Percentiles rank a stretch among this genome's conserved stretches.
These are phyloP conservation scores for Drosophila santomea DNA, from an alignment of 1,140 invertebrate species.

Conservation along the genomic window DNA sequence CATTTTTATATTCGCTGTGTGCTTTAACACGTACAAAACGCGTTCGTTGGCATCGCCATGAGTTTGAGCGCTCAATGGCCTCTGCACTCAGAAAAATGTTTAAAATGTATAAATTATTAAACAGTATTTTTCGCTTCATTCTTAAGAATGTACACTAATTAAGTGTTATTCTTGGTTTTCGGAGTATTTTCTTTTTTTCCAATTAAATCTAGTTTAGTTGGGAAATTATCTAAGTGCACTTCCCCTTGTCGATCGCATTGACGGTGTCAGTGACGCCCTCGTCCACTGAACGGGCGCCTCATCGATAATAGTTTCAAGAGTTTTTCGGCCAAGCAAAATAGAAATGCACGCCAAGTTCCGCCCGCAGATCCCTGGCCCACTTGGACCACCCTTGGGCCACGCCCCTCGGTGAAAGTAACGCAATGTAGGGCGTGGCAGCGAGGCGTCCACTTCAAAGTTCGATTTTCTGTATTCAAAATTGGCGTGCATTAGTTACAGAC, in stretches of 20 bases:
- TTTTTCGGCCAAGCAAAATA: conserved; percentile 68
- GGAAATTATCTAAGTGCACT: neutral
- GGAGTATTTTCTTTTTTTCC: no score
- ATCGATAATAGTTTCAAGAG: conserved; percentile 77
- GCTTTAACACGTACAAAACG: conserved; percentile 75
- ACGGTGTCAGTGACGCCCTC: conserved; percentile 59
- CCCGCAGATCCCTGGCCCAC: conserved; percentile 31
- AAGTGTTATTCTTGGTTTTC: neutral
- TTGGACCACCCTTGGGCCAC: conserved; percentile 5
- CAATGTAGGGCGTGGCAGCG: conserved; percentile 25
- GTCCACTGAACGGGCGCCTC: conserved; percentile 39
- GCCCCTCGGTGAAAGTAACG: conserved; percentile 25
- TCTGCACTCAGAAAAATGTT: neutral
- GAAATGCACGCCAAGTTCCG: conserved; percentile 65
- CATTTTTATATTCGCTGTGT: conserved; percentile 48
- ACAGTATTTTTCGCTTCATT: no score
- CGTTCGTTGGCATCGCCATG: conserved; percentile 64
- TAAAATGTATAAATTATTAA: no score
- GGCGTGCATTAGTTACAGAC: conserved; percentile 67
- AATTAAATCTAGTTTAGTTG: neutral
- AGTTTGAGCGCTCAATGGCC: conserved; percentile 29
- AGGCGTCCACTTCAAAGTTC: conserved; percentile 72
- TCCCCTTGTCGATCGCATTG: conserved; percentile 3
- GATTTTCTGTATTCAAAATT: conserved; percentile 80
- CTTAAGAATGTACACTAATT: neutral